A percentile compares a stretch with the other conserved stretches of the same genome.
These are phyloP conservation scores for Acrocera orbiculus DNA, from an alignment of 2,888 invertebrate genomes.

Conservation along the genomic window DNA sequence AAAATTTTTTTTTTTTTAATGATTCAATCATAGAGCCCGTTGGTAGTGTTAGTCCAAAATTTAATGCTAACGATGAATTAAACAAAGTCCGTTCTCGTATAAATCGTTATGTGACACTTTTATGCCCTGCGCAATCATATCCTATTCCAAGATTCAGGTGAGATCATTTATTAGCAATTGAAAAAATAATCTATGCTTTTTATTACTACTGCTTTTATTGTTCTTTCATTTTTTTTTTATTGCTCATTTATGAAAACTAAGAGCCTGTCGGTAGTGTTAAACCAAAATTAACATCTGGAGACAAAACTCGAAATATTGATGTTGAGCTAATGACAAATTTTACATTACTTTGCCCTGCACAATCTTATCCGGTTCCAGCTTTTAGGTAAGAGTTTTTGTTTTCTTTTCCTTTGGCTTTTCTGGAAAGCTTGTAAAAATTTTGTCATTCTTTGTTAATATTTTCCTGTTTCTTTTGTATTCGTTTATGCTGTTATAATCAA, in stretches of 20 bases:
- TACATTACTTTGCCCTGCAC: conserved; percentile 53
- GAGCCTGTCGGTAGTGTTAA: conserved; percentile 34
- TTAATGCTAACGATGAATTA: conserved; percentile 34
- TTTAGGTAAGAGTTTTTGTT: conserved; percentile 44
- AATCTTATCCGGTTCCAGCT: conserved; percentile 47
- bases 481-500: too few species aligned
- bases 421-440: too few species aligned
- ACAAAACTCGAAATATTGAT: conserved; percentile 24
- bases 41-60: conserved; percentile 34
- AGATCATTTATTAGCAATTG: background rate
- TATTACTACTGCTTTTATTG: background rate
- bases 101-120: conserved; percentile 21
- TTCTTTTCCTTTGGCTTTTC: too few species aligned
- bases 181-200: background rate
- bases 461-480: too few species aligned
- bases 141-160: conserved; percentile 39
- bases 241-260: conserved; percentile 13
- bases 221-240: background rate
- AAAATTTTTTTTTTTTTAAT: background rate
- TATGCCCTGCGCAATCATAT: conserved; percentile 57
- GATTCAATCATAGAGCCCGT: conserved; percentile 42
- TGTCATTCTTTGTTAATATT: too few species aligned
- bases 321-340: conserved; percentile 39
- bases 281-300: conserved; percentile 47
- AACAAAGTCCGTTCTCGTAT: background rate